phyloP scores from a whole-genome alignment of 2,113 vertebrate species.

The Nerophis ophidion region DNA sequence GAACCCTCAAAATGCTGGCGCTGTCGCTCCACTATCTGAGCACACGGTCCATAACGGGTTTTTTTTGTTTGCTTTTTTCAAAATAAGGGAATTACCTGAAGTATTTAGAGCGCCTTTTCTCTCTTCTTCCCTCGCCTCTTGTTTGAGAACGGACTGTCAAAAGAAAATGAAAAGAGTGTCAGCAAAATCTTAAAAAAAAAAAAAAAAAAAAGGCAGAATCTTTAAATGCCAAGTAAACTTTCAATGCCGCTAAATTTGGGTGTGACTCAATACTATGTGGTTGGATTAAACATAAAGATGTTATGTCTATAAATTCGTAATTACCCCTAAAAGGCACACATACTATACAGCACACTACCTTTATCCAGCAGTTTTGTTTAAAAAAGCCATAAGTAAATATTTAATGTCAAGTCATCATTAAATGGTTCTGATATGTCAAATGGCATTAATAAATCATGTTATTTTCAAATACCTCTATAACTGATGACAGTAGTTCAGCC shows the following conservation, averaged over 20 bases:
- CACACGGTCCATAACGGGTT: no score
- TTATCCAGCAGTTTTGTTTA: conserved; percentile 5
- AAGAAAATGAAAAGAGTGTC: conserved; percentile 28
- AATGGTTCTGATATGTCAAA: no score
- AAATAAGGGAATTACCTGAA: conserved; percentile 46
- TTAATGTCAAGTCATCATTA: no score
- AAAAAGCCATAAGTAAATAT: no score
- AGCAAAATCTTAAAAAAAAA: conserved; percentile 18
- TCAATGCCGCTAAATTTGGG: conserved; percentile 34
- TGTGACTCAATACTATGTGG: conserved; percentile 35
- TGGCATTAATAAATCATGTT: no score
- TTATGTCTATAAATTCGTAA: conserved; percentile 41
- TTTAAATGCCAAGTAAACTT: conserved; percentile 13
- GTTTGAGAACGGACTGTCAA: conserved; percentile 63
- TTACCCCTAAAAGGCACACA: conserved; percentile 32
- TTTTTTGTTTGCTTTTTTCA: not conserved
- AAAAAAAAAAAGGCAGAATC: conserved; percentile 1
- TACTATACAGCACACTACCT: conserved; percentile 4
- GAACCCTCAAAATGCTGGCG: no score
- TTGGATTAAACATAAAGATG: conserved; percentile 42
- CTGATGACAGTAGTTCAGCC: no score
- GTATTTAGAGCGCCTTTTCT: conserved; percentile 38
- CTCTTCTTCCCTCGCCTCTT: conserved; percentile 38
- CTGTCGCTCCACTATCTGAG: no score
- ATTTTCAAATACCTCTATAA: no score